Base-by-base conservation (phyloP, 2,888 invertebrate species). In the Epinotia brunnichana region DNA sequence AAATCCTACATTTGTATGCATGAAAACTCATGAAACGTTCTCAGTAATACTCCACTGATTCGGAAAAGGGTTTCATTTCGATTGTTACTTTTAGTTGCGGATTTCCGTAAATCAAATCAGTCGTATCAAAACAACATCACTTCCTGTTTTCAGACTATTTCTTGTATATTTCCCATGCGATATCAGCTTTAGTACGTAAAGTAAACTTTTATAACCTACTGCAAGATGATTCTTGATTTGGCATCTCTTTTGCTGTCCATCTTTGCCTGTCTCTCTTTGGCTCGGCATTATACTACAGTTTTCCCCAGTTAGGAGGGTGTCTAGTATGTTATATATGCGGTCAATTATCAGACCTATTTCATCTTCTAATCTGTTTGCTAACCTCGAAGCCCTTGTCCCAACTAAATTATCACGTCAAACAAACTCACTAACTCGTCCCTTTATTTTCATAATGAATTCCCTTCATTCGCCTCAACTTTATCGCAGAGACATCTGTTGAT, bases 401-500 rank as follows among this genome's bases (percentile, higher is more conserved):
- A 59, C 62, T 41, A 69, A 73, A 73, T 73, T 73, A 73, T 73
- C 69, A 73, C 73, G 73, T 73, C 69, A 73, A 73, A 73, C 73
- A 73, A 73, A 69, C 63, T 69, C 69, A 62, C 73, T 57, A 74
- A 73, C 73, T 74, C 63, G 73, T 70, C 66, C 73, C 73, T 74
- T 74, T 74, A 74, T 73, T 72, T 75, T 73, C 73, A 76, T 76
- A 76, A 76, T 75, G 75, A 74, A 73, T 56, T 63, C 73, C 70
- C 73, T 74, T 76, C 73, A 70, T 68, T 74, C 68, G 71, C 61
- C 69, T 61, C 74, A 72, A 72, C 72, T 74, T 74, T 74, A 76
- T 73, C 76, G 59, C 73, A 66, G 75, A 54, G 76, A 73, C 76
- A 76, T 76, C 76, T 76, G 76, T 76, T 76, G 76, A 76, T 72